A percentile compares a stretch with the other conserved stretches of the same genome.
phyloP scores from a whole-genome alignment of 1,140 invertebrate genomes.

The Hetaerina americana region DNA sequence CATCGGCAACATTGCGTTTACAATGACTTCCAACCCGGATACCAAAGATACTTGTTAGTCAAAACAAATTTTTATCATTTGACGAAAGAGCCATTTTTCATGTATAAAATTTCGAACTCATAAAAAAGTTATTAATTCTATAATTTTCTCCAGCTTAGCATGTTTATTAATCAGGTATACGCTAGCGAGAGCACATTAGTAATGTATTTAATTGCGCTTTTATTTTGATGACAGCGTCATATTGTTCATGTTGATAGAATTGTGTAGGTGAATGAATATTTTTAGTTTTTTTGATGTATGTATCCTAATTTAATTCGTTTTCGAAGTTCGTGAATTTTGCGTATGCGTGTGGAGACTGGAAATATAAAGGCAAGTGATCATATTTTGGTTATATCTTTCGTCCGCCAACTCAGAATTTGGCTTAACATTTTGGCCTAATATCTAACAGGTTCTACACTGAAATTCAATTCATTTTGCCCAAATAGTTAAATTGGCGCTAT shows the following conservation, averaged over 20 bases:
- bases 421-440: background rate
- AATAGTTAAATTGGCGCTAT: too few species aligned
- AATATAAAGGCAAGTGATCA: background rate
- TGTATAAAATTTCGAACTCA: too few species aligned
- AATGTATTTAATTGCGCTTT: too few species aligned
- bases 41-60: constrained; percentile 7
- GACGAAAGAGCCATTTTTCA: too few species aligned
- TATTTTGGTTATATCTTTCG: background rate
- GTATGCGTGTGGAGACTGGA: background rate
- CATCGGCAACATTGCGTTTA: constrained; percentile 13
- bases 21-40: constrained; percentile 13
- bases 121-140: too few species aligned
- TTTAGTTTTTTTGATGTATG: constrained; percentile 1
- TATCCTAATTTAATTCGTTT: background rate
- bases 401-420: background rate
- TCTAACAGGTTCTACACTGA: background rate
- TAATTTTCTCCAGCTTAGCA: too few species aligned
- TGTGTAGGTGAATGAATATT: background rate
- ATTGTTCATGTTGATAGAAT: constrained; percentile 20
- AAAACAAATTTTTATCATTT: background rate
- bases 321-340: background rate
- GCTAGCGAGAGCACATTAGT: too few species aligned
- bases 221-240: constrained; percentile 22
- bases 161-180: too few species aligned
- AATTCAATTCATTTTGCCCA: too few species aligned